Base-by-base conservation (phyloP, 2,888 invertebrate species). In the Drosophila incognita region DNA sequence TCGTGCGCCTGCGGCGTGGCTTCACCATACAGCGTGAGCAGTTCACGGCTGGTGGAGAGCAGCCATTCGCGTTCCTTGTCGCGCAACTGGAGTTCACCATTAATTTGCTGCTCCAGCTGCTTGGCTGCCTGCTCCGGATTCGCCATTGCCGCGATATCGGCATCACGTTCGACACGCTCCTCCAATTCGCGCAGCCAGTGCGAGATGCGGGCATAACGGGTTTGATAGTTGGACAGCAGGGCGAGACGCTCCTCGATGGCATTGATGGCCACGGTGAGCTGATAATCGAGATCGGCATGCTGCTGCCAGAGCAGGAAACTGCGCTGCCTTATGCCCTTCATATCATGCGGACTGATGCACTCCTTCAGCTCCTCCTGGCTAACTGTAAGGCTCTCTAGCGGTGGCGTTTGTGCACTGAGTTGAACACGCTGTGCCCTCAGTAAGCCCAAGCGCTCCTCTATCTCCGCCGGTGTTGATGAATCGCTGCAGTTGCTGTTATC, bases 321-420 rank as follows among this genome's bases (percentile, higher is more conserved):
- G 78, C 95, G 95, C 91, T 97, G 97, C 81, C 96, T 95, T 56
- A 97, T 95, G 18, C 95, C 94, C 91, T 97, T 96, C 93, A 97
- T 96, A 89, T 98, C 98, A 54, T 96, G 95, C 0, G 97, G 97
- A 91, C 97, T 97, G 7, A 98, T 94, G 83, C 96, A 97, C 91
- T 97, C 97, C 86, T 97, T 97, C 4, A 98, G 93, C 92, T 97
- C 96, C 91, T 97, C 97, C 83, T 97, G 96, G 36, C 95, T 95
- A 0, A 96, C 95, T 51, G 95, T 96, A 0, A 97, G 93, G 38
- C 95, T 94, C 91, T 97, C 97, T 31, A 97, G 93, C 64, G 96
- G 95, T 36, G 94, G 94, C 51, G 94, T 94, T 29, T 91, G 81
- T 10, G 82, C 78, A 3, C 89, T 86, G 21, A 93, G 54, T 71